Evolutionary conservation across 1,140 invertebrate species (phyloP).

Genomic region (Panagrolaimus sp.): DNA sequence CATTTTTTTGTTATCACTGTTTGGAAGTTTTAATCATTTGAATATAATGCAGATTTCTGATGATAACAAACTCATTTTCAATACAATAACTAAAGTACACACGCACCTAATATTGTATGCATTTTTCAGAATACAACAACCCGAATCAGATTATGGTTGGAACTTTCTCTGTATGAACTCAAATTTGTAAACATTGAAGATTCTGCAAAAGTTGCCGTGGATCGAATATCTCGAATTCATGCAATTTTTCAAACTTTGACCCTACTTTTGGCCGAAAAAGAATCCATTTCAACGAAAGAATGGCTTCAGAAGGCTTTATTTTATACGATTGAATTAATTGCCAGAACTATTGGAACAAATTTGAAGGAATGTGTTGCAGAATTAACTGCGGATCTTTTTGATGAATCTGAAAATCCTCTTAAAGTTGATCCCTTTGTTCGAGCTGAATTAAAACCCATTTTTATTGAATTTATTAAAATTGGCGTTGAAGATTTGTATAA

Average conservation of each 20-base stretch:
- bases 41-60: no score
- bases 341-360: neutral
- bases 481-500: neutral
- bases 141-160: neutral
- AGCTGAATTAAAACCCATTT: neutral
- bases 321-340: conserved; percentile 10
- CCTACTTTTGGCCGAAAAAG: neutral
- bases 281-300: neutral
- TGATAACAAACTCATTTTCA: no score
- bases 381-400: conserved; percentile 4
- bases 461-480: conserved; percentile 1
- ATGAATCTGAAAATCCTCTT: neutral
- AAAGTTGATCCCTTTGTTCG: conserved; percentile 8
- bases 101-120: no score
- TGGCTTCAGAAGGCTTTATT: conserved; percentile 7
- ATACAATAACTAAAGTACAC: no score
- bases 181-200: neutral
- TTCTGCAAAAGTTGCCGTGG: neutral
- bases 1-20: no score
- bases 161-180: conserved; percentile 9
- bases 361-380: conserved; percentile 6
- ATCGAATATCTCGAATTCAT: neutral
- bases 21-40: no score
- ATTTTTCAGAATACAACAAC: conserved; percentile 7
- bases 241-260: conserved; percentile 13